Evolutionary conservation across 2,888 invertebrate species (phyloP).

Genomic region (Helobdella robusta): DNA sequence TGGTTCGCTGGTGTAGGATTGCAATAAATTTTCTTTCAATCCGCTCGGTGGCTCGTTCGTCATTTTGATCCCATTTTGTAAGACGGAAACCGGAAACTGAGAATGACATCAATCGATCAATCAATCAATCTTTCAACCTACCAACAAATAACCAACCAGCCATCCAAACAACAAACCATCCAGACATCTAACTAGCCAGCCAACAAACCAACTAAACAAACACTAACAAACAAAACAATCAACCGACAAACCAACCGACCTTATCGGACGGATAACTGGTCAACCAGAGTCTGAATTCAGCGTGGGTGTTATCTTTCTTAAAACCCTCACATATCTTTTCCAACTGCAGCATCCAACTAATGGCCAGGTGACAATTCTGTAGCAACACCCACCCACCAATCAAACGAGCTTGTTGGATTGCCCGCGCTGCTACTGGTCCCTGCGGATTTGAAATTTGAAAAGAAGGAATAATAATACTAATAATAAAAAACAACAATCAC

Average conservation of each 20-base stretch:
- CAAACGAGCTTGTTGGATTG: slow-evolving; percentile 73
- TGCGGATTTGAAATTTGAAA: too few species aligned
- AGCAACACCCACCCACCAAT: slow-evolving; percentile 83
- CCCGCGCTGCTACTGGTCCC: slow-evolving; percentile 61
- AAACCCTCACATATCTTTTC: slow-evolving; percentile 81
- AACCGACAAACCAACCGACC: slow-evolving; percentile 42
- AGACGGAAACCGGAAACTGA: slow-evolving; percentile 70
- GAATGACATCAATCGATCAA: too few species aligned
- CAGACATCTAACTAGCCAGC: too few species aligned
- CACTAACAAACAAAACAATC: too few species aligned
- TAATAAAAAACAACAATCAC: too few species aligned
- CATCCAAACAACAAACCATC: too few species aligned
- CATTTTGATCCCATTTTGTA: slow-evolving; percentile 85
- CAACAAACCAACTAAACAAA: too few species aligned
- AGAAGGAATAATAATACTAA: too few species aligned
- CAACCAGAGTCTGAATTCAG: slow-evolving; percentile 81
- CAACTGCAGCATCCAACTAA: slow-evolving; percentile 82
- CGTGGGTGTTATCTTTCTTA: slow-evolving; percentile 68
- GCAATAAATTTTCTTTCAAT: slow-evolving; percentile 70
- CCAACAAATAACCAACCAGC: too few species aligned
- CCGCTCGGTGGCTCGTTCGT: slow-evolving; percentile 86
- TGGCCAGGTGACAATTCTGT: slow-evolving; percentile 89
- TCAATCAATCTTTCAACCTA: too few species aligned
- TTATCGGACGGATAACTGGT: slow-evolving; percentile 75
- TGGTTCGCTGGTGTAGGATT: slow-evolving; percentile 76